Conservation (phyloP, 2,888 invertebrate species). For the Meta bourneti region DNA sequence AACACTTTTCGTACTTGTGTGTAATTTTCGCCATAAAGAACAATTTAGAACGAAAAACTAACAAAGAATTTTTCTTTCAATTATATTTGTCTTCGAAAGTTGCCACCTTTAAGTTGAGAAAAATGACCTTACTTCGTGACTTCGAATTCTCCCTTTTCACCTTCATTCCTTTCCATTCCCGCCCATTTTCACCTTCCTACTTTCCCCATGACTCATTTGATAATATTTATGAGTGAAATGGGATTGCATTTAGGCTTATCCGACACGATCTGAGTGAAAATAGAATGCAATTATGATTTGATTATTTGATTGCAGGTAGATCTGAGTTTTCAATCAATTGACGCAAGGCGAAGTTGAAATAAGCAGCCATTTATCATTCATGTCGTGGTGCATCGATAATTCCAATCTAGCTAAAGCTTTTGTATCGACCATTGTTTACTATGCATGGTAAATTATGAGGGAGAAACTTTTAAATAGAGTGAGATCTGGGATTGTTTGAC, state of each 20-base stretch:
- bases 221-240: background rate
- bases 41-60: too few species aligned
- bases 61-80: background rate
- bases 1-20: too few species aligned
- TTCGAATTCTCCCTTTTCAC: background rate
- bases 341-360: background rate
- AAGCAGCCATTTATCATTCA: constrained; percentile 4
- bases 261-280: constrained; percentile 24
- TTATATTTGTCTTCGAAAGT: background rate
- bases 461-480: too few species aligned
- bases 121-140: background rate
- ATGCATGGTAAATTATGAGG: too few species aligned
- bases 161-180: background rate
- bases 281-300: constrained; percentile 36
- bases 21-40: too few species aligned
- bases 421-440: too few species aligned
- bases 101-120: background rate
- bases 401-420: too few species aligned
- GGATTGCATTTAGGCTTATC: constrained; percentile 15
- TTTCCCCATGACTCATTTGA: background rate
- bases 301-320: constrained; percentile 25
- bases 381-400: background rate
- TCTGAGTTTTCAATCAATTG: constrained; percentile 6
- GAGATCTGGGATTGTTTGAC: too few species aligned
- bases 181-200: background rate